These are phyloP conservation scores for Zosterops lateralis DNA, from an alignment of 2,113 vertebrate species.

Conservation along the genomic window DNA sequence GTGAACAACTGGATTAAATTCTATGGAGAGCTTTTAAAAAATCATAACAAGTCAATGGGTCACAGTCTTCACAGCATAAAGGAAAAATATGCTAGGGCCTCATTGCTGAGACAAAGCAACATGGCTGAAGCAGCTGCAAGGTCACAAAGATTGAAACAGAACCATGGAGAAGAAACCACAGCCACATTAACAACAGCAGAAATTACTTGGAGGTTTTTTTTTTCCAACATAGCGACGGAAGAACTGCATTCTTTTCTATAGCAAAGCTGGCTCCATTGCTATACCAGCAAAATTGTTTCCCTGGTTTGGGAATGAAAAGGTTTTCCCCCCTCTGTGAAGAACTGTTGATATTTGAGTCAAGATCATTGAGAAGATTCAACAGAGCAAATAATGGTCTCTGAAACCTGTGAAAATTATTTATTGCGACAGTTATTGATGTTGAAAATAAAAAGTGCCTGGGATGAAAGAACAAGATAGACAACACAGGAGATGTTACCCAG, in stretches of 20 bases:
- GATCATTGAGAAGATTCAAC: background rate
- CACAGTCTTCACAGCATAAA: conserved; percentile 20
- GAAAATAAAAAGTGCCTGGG: background rate
- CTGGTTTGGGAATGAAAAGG: background rate
- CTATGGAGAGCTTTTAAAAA: conserved; percentile 28
- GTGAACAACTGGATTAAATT: conserved; percentile 38
- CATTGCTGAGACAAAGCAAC: background rate
- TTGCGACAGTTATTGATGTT: background rate
- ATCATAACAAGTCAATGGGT: conserved; percentile 18
- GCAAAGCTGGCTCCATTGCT: background rate
- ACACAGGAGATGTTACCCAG: background rate
- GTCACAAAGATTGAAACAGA: conserved; percentile 17
- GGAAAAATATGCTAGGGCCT: background rate
- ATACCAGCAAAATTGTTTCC: background rate
- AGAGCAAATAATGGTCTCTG: background rate
- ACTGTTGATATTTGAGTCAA: background rate
- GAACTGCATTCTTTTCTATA: background rate
- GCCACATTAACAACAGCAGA: background rate
- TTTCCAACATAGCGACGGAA: accelerated
- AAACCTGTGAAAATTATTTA: background rate
- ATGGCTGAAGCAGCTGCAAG: conserved; percentile 40
- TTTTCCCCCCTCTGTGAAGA: background rate
- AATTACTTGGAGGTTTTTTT: background rate
- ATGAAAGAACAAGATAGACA: background rate
- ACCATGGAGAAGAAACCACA: conserved; percentile 24